Conservation (phyloP, 1,140 invertebrate genomes). For the Euwallacea similis region DNA sequence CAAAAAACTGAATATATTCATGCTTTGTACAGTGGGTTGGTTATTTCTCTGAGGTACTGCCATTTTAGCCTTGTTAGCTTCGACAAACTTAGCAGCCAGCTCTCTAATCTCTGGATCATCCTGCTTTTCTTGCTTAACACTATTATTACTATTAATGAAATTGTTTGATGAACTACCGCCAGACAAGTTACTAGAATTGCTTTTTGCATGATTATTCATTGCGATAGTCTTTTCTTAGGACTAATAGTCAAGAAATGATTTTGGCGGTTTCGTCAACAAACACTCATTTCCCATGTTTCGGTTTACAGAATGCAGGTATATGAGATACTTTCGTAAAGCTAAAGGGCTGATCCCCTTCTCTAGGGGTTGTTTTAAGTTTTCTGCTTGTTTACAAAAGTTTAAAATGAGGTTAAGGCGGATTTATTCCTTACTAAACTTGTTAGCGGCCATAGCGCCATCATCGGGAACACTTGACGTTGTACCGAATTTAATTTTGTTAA, state of each 20-base stretch:
- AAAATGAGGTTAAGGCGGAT: conserved; percentile 51
- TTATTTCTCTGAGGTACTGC: conserved; percentile 54
- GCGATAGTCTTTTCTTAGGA: conserved; percentile 21
- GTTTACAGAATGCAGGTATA: conserved; percentile 19
- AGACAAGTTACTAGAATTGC: conserved; percentile 23
- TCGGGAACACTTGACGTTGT: conserved; percentile 49
- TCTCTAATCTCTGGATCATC: conserved; percentile 86
- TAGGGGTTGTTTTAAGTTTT: neutral
- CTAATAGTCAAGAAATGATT: conserved; percentile 18
- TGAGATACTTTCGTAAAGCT: neutral
- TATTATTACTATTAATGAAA: conserved; percentile 31
- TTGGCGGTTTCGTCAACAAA: conserved; percentile 30
- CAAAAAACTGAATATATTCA: conserved; percentile 50
- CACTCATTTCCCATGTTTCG: conserved; percentile 31
- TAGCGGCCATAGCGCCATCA: conserved; percentile 52
- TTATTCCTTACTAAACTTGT: conserved; percentile 46
- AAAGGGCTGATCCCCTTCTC: neutral
- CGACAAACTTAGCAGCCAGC: conserved; percentile 82
- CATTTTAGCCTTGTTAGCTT: conserved; percentile 78
- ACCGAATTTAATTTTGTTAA: conserved; percentile 40
- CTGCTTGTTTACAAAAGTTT: conserved; percentile 42
- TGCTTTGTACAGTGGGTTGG: conserved; percentile 47
- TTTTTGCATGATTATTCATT: conserved; percentile 38
- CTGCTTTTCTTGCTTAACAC: conserved; percentile 77
- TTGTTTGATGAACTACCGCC: conserved; percentile 12